Evolutionary conservation across 1,140 invertebrate species (phyloP).

Genomic region (Vollenhovia emeryi): DNA sequence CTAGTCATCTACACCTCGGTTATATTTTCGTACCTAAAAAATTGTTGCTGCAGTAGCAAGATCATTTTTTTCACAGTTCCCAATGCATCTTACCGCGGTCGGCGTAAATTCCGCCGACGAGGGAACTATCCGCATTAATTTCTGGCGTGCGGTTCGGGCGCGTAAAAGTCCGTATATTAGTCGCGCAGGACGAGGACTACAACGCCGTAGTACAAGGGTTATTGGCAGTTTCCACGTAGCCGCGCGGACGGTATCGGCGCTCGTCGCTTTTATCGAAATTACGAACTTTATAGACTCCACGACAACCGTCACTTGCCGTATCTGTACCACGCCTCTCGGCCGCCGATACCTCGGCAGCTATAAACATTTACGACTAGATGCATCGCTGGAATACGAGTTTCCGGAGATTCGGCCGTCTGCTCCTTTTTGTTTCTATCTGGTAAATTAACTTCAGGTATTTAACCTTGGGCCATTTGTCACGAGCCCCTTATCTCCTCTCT

Average conservation of each 20-base stretch:
- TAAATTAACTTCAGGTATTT: not conserved
- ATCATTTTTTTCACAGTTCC: no score
- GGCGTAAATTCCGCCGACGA: not conserved
- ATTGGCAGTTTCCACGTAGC: conserved; percentile 21
- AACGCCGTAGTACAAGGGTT: conserved; percentile 27
- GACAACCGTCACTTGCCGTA: not conserved
- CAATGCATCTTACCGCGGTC: not conserved
- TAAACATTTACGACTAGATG: not conserved
- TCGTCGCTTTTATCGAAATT: conserved; percentile 43
- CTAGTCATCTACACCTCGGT: no score
- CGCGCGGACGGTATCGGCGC: not conserved
- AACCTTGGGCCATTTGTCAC: not conserved
- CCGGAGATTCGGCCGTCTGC: no score
- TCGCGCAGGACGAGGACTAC: not conserved
- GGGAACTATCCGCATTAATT: conserved; percentile 17
- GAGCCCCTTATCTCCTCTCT: not conserved
- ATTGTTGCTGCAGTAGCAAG: no score
- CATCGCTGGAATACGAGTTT: not conserved
- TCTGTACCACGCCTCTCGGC: not conserved
- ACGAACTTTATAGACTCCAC: conserved; percentile 15
- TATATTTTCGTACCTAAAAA: no score
- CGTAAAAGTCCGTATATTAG: conserved; percentile 3
- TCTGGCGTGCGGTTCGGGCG: not conserved
- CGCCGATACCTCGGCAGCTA: not conserved
- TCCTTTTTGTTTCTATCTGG: not conserved